These are phyloP conservation scores for Scyliorhinus canicula DNA, from an alignment of 2,797 vertebrate species.

Conservation along the genomic window DNA sequence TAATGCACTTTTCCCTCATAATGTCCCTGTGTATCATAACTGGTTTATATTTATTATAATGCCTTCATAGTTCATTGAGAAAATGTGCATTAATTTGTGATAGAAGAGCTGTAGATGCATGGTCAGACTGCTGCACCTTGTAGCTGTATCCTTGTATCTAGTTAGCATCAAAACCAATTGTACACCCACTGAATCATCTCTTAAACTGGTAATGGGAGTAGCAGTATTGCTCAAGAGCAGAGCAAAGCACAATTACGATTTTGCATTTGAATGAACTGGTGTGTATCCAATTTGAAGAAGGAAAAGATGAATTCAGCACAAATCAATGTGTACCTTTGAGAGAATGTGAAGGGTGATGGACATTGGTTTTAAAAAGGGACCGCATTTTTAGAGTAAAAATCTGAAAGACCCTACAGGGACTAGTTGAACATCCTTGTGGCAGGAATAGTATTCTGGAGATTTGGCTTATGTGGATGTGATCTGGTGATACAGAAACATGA, in stretches of 20 bases:
- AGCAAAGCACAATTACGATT: constrained; percentile 59
- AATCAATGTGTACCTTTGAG: not conserved
- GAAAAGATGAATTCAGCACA: constrained; percentile 1
- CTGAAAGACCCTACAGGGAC: constrained; percentile 44
- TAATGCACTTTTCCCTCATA: constrained; percentile 36
- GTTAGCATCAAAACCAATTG: not conserved
- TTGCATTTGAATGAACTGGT: constrained; percentile 32
- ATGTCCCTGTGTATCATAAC: constrained; percentile 30
- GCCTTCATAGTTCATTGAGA: constrained; percentile 32
- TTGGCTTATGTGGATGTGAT: constrained; percentile 4
- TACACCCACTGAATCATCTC: constrained; percentile 18
- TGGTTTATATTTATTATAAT: constrained; percentile 36
- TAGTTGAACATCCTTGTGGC: constrained; percentile 49
- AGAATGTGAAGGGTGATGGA: constrained; percentile 10
- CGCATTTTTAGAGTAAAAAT: constrained; percentile 41
- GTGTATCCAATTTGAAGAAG: not conserved
- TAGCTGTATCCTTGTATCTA: constrained; percentile 26
- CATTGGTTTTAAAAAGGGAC: not conserved
- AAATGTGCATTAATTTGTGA: constrained; percentile 34
- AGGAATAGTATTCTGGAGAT: constrained; percentile 44
- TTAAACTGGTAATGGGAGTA: constrained; percentile 21
- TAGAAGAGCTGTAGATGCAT: constrained; percentile 39
- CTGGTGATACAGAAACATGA: not conserved
- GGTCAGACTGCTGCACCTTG: constrained; percentile 43
- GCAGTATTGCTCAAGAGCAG: constrained; percentile 44